Evolutionary conservation across 2,888 invertebrate genomes (phyloP).

Genomic region (Balanococcus diminutus): DNA sequence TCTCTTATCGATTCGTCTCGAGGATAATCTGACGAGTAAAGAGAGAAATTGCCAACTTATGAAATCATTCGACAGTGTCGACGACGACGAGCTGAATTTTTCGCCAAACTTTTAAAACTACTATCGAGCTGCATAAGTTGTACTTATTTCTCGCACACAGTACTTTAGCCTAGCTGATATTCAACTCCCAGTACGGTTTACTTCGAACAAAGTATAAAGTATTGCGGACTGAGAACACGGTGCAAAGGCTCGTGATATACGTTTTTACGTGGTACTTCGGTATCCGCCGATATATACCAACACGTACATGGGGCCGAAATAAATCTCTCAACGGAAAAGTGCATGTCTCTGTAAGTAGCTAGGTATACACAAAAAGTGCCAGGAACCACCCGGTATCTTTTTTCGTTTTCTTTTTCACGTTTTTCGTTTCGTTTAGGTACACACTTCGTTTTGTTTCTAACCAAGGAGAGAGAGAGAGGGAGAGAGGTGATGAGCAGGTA

Average conservation of each 20-base stretch:
- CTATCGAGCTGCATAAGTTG: background rate
- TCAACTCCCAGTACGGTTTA: background rate
- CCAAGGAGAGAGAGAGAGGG: too few relatives aligned
- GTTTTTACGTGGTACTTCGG: background rate
- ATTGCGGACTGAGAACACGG: background rate
- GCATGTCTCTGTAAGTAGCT: background rate
- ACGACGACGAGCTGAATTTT: background rate
- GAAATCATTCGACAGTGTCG: background rate
- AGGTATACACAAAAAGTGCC: background rate
- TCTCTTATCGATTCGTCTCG: background rate
- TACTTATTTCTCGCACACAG: background rate
- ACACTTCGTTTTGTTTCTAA: too few relatives aligned
- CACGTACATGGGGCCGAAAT: background rate
- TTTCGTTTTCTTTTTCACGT: background rate
- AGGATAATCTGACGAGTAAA: background rate
- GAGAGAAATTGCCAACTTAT: background rate
- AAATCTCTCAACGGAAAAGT: background rate
- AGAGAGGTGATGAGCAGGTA: too few relatives aligned
- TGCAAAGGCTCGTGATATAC: background rate
- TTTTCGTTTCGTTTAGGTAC: too few relatives aligned
- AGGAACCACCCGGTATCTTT: background rate
- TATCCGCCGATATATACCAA: background rate
- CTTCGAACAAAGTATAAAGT: background rate
- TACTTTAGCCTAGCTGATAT: background rate
- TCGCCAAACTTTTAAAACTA: background rate